These are phyloP conservation scores for Zoanthus sansibaricus DNA, from an alignment of 92 coral and sea anemone genomes.

Conservation along the genomic window DNA sequence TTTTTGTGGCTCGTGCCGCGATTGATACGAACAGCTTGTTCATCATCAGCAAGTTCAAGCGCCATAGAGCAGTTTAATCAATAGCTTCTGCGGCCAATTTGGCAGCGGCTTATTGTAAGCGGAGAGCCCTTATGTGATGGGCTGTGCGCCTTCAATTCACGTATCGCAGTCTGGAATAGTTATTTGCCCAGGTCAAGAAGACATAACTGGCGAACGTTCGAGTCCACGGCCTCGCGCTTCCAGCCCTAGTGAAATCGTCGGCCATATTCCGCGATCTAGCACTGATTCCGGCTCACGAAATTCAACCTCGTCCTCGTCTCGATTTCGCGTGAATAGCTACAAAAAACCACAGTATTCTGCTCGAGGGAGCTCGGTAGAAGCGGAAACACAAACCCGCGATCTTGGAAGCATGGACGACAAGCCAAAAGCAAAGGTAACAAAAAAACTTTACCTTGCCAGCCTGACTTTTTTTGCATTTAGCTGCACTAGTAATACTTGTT, in stretches of 20 bases:
- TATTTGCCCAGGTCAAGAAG: slow-evolving; percentile 70
- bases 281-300: slow-evolving; percentile 95
- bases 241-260: slow-evolving; percentile 99
- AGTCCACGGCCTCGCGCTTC: slow-evolving; percentile 96
- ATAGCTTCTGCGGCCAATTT: slow-evolving; percentile 28
- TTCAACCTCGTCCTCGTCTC: slow-evolving; percentile 89
- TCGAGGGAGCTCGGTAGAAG: slow-evolving; percentile 94
- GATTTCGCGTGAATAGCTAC: slow-evolving; percentile 87
- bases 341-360: slow-evolving; percentile 86
- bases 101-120: slow-evolving; percentile 33
- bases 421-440: slow-evolving; percentile 81
- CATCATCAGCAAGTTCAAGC: slow-evolving; percentile 33
- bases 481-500: not conserved
- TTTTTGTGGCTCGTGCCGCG: slow-evolving; percentile 44
- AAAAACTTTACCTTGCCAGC: slow-evolving; percentile 10
- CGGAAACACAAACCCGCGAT: slow-evolving; percentile 95
- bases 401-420: slow-evolving; percentile 88
- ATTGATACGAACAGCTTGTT: slow-evolving; percentile 36
- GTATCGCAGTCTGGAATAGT: slow-evolving; percentile 99
- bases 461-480: slow-evolving; percentile 50
- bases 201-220: slow-evolving; percentile 94
- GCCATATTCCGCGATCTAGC: slow-evolving; percentile 97
- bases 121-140: slow-evolving; percentile 76
- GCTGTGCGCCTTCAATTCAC: slow-evolving; percentile 99
- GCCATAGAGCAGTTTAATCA: slow-evolving; percentile 24